Evolutionary conservation across 2,888 invertebrate genomes (phyloP), one percentile per base, ranked within the genome.

Genomic region (Digitonthophagus gazella): DNA sequence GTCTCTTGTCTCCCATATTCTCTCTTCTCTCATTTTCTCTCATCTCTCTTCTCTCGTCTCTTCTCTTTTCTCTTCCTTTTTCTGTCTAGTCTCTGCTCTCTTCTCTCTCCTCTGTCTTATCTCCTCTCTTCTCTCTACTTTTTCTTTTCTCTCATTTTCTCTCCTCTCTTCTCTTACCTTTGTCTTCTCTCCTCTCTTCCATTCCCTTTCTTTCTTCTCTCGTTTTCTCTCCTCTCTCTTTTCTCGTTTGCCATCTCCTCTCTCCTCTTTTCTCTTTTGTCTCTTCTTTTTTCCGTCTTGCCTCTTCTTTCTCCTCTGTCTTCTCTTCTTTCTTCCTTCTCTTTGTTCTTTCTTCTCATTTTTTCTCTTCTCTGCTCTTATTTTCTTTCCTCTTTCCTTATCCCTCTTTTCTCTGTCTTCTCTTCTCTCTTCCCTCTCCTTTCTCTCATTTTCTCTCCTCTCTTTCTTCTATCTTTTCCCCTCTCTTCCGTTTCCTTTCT

Each of bases 11-110:
- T 20, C 56, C 58, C 67, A 66, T 68, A 65, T 28, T 55, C 64
- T 67, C 15, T 65, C 56, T 55, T 61, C n/a, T 56, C 19, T 77
- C 75, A 77, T 73, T 74, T 75, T n/a, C n/a, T n/a, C n/a, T n/a
- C n/a, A n/a, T n/a, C n/a, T n/a, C n/a, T n/a, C n/a, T n/a, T n/a
- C n/a, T 72, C 72, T 72, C 71, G 67, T 66, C 71, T 68, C 69
- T 66, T 66, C 69, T 58, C 16, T 67, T 67, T 67, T 70, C 67
- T 66, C 56, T 61, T 8, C 58, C 2, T 14, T 61, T 54, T 55
- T 66, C 55, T 67, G 68, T 61, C 67, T 64, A 58, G 64, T 72
- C 70, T 67, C 69, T 67, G 69, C 73, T 70, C 67, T 64, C n/a
- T n/a, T n/a, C n/a, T n/a, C n/a, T n/a, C n/a, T n/a, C n/a, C n/a